Evolutionary conservation across 2,113 vertebrate species (phyloP), one percentile per base, ranked within the genome.

Genomic region (Ranitomeya imitator): DNA sequence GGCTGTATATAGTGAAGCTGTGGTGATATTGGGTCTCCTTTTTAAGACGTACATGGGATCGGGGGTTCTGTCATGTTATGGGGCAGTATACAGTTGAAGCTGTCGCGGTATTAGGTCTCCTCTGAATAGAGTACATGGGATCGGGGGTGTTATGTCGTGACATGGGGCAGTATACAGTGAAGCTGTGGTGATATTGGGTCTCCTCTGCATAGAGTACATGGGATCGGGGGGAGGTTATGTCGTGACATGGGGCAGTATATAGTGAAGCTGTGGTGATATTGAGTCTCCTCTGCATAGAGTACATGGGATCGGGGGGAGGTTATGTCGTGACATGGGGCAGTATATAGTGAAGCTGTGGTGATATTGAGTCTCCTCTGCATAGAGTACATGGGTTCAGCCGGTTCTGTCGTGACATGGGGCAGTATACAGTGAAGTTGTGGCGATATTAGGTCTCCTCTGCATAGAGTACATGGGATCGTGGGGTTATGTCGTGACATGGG

Each of bases 311-410:
- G 16, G 15, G 2, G 16, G 59, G 16, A 4, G 16, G 12, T 16
- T 1, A 37, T 37, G 37, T 2, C 12, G 4, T 14, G 16, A 15
- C 4, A 13, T 1, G 4, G 4, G 1, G 2, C 1, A 16, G 59
- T 60, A 15, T 15, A 67, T 23, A 67, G 21, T 67, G 63, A 9
- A 67, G 63, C 63, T 67, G 21, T 23, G 23, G 63, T 2, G n/a
- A 67, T 11, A 5, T 37, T 37, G 37, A 4, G 37, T 37, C 37
- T 37, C 37, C 37, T 37, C 37, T 2, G 19, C 6, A 7, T 1
- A 19, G 9, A 10, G 65, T 67, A 67, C 8, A n/a, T 67, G 65
- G n/a, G 65, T 16, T 73, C 1, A 26, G 7, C n/a, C 4, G 19
- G 23, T 2, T 37, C 65, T 67, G n/a, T 67, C 21, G 6, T 23